These are phyloP conservation scores for Bugulina stolonifera DNA, from an alignment of 2,888 invertebrate species.

Conservation along the genomic window DNA sequence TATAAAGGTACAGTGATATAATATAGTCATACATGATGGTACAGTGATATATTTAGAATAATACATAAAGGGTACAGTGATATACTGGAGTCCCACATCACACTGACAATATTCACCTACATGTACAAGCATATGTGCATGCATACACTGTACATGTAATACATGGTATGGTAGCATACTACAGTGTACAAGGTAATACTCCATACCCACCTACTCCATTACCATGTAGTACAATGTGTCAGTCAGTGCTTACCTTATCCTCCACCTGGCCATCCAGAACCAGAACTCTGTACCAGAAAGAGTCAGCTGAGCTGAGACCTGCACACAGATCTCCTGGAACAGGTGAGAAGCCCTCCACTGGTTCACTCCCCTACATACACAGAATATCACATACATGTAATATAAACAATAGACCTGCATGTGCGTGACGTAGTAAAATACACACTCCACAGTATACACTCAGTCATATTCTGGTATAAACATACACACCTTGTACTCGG, in stretches of 20 bases:
- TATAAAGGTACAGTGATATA: no score
- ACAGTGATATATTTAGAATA: not conserved
- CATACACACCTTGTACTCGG: not conserved
- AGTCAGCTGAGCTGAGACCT: not conserved
- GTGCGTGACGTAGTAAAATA: no score
- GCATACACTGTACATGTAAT: not conserved
- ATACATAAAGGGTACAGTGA: not conserved
- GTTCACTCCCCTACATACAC: not conserved
- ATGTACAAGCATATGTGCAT: not conserved
- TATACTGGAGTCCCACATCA: no score
- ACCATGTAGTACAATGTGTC: no score
- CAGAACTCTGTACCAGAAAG: conserved; percentile 21
- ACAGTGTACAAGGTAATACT: no score
- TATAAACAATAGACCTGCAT: not conserved
- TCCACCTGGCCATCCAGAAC: not conserved
- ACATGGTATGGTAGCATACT: not conserved
- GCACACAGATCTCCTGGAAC: conserved; percentile 16
- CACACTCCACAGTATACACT: no score
- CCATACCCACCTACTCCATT: no score
- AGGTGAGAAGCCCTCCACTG: not conserved
- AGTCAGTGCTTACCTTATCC: not conserved
- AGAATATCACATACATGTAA: no score
- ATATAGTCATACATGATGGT: not conserved
- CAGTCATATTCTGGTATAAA: no score
- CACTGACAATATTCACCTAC: no score